Percentiles rank a stretch among this genome's conserved stretches.
Conservation (phyloP, 2,797 vertebrate species). For the Protonibea diacanthus region DNA sequence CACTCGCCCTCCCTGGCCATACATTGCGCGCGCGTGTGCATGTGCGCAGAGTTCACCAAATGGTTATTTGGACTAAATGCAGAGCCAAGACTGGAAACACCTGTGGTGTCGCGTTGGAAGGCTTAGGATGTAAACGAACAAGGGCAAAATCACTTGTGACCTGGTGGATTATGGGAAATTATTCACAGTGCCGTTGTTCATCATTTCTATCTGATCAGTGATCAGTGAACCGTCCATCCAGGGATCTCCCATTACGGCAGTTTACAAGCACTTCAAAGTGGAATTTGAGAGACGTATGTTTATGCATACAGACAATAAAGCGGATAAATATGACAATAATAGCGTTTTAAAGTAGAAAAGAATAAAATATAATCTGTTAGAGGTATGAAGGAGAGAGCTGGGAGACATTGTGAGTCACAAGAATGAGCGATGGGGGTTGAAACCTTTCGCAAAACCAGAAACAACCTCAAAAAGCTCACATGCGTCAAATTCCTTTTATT, state of each 20-base stretch:
- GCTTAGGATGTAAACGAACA: background rate
- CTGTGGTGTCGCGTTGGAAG: constrained; percentile 30
- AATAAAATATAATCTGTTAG: background rate
- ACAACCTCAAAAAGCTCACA: constrained; percentile 64
- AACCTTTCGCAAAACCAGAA: constrained; percentile 51
- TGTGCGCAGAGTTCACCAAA: constrained; percentile 31
- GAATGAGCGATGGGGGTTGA: constrained; percentile 17
- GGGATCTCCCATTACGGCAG: background rate
- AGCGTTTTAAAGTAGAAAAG: background rate
- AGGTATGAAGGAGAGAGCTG: background rate
- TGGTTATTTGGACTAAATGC: constrained; percentile 14
- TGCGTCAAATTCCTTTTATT: constrained; percentile 80
- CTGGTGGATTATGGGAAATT: background rate
- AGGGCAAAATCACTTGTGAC: background rate
- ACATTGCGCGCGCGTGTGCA: constrained; percentile 49
- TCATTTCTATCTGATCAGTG: background rate
- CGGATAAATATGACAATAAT: too few species aligned
- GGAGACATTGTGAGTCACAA: background rate
- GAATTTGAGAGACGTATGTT: background rate
- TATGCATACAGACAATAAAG: background rate
- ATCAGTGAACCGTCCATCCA: background rate
- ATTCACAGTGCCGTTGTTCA: background rate
- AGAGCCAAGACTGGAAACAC: constrained; percentile 17
- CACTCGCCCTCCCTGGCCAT: constrained; percentile 22
- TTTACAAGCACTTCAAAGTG: too few species aligned